Conservation (phyloP, 2,797 vertebrate genomes). For the Myoxocephalus aenaeus region DNA sequence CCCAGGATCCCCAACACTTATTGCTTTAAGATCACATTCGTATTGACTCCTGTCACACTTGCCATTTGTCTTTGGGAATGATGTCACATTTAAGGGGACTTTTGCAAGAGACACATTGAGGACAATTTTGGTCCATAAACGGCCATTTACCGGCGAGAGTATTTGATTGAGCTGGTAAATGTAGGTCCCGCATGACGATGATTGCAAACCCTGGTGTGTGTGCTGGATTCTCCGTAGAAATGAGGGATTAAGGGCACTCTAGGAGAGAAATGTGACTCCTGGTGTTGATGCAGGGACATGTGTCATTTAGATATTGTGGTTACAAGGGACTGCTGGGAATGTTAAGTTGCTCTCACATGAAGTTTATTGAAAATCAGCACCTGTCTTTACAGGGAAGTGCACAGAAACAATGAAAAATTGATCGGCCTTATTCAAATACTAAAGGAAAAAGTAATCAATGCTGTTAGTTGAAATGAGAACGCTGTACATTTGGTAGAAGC, state of each 20-base stretch:
- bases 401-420: slow-evolving; percentile 39
- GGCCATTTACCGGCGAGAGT: slow-evolving; percentile 78
- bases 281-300: slow-evolving; percentile 41
- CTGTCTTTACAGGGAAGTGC: slow-evolving; percentile 46
- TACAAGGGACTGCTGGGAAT: slow-evolving; percentile 29
- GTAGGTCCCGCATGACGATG: slow-evolving; percentile 61
- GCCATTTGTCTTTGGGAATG: slow-evolving; percentile 87
- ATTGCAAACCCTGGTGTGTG: slow-evolving; percentile 62
- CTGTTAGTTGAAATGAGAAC: slow-evolving; percentile 43
- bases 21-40: slow-evolving; percentile 88
- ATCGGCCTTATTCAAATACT: slow-evolving; percentile 41
- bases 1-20: slow-evolving; percentile 82
- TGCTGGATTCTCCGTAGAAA: slow-evolving; percentile 57
- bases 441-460: slow-evolving; percentile 36
- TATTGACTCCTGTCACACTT: slow-evolving; percentile 88
- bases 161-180: slow-evolving; percentile 87
- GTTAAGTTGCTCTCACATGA: background rate
- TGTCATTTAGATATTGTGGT: slow-evolving; percentile 50
- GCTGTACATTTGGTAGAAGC: slow-evolving; percentile 9
- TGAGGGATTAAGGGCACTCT: slow-evolving; percentile 47
- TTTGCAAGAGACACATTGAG: slow-evolving; percentile 85
- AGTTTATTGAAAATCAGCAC: slow-evolving; percentile 48
- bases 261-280: slow-evolving; percentile 53
- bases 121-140: slow-evolving; percentile 85
- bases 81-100: slow-evolving; percentile 78